phyloP scores from a whole-genome alignment of 2,797 vertebrate species.

The Pseudochirops cupreus region DNA sequence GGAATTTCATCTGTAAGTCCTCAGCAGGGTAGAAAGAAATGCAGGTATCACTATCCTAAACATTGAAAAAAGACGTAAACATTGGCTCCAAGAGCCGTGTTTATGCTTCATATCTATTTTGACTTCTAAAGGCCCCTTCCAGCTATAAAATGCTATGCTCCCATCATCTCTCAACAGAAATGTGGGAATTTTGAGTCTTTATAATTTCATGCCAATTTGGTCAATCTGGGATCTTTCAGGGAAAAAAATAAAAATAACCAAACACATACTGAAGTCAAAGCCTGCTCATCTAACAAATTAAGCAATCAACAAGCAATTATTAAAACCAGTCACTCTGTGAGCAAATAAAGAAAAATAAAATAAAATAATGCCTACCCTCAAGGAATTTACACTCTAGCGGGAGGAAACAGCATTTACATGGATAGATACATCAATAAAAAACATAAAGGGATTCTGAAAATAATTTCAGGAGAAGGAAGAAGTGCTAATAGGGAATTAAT shows the following conservation, averaged over 20 bases:
- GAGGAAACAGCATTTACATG: not conserved
- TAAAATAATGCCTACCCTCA: not conserved
- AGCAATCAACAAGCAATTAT: not conserved
- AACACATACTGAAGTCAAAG: not conserved
- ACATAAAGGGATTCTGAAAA: not conserved
- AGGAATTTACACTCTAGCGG: not conserved
- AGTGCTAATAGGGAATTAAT: not conserved
- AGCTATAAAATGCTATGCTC: constrained; percentile 51
- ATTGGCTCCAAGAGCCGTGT: not conserved
- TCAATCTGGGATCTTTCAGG: constrained; percentile 50
- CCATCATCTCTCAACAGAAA: constrained; percentile 42
- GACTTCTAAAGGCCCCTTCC: constrained; percentile 28
- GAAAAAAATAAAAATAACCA: constrained; percentile 7
- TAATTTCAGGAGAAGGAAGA: not conserved
- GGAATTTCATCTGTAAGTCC: constrained; percentile 54
- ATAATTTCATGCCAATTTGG: constrained; percentile 64
- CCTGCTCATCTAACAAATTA: not conserved
- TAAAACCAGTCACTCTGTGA: not conserved
- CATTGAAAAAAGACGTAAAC: constrained; percentile 56
- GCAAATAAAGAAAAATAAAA: not conserved
- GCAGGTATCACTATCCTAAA: constrained; percentile 57
- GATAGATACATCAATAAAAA: not conserved
- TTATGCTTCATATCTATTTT: constrained; percentile 25
- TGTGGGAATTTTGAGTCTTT: constrained; percentile 14
- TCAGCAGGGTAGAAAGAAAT: constrained; percentile 55